A percentile compares a stretch with the other conserved stretches of the same genome.
These are phyloP conservation scores for Campoletis sonorensis DNA, from an alignment of 1,140 invertebrate genomes.

Conservation along the genomic window DNA sequence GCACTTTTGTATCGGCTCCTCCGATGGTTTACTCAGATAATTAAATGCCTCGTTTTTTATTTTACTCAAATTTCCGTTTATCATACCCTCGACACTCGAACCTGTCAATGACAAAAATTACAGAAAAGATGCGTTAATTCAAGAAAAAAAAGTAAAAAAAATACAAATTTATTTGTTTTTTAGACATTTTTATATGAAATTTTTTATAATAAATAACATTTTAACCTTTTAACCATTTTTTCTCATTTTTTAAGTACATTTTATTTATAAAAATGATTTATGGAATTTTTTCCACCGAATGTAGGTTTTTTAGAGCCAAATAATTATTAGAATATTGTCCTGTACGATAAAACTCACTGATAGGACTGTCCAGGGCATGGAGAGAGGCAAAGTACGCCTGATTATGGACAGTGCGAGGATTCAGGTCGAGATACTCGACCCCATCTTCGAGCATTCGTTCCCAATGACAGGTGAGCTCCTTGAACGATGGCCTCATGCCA, in stretches of 20 bases:
- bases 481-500: constrained; percentile 86
- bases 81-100: constrained; percentile 48
- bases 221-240: too few relatives aligned
- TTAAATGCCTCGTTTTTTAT: constrained; percentile 66
- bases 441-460: constrained; percentile 84
- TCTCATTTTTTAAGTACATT: too few relatives aligned
- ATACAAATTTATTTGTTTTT: too few relatives aligned
- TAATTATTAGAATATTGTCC: too few relatives aligned
- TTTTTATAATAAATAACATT: too few relatives aligned
- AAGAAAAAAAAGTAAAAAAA: too few relatives aligned
- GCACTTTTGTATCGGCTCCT: constrained; percentile 70
- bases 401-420: constrained; percentile 80
- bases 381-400: constrained; percentile 77
- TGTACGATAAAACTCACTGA: constrained; percentile 59
- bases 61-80: constrained; percentile 50
- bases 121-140: neutral
- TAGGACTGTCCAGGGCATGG: constrained; percentile 62
- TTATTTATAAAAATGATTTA: too few relatives aligned
- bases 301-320: too few relatives aligned
- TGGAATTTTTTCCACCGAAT: too few relatives aligned
- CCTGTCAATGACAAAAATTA: constrained; percentile 34
- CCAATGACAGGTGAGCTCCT: constrained; percentile 80
- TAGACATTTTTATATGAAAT: too few relatives aligned
- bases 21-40: constrained; percentile 69
- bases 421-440: constrained; percentile 83